Conservation (phyloP, 2,888 invertebrate genomes). For the Lycocerus yunnanus region DNA sequence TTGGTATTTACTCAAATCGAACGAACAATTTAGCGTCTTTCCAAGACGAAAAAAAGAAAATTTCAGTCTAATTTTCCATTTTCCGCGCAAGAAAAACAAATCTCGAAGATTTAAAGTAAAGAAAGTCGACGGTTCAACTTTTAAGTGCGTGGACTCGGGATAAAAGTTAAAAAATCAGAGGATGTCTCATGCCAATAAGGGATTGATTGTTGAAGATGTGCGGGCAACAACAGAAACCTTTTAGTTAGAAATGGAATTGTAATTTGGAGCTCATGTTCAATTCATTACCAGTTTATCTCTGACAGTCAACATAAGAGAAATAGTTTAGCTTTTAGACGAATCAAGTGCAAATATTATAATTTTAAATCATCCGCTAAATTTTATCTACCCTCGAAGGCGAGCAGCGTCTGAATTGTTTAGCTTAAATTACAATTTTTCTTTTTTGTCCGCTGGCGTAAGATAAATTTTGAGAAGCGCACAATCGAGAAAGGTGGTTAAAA, state of each 20-base stretch:
- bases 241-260: conserved; percentile 54
- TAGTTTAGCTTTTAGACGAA: conserved; percentile 24
- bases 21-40: background rate
- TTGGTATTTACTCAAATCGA: background rate
- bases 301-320: conserved; percentile 23
- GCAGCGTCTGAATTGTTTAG: background rate
- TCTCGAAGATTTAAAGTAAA: background rate
- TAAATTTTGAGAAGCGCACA: background rate
- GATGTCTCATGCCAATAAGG: conserved; percentile 8
- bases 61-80: background rate
- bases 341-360: conserved; percentile 24
- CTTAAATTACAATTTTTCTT: background rate
- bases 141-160: background rate
- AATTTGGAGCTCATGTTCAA: conserved; percentile 55
- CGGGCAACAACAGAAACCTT: conserved; percentile 55
- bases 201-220: conserved; percentile 37
- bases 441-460: background rate
- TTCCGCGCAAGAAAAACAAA: background rate
- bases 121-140: background rate
- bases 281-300: conserved; percentile 55
- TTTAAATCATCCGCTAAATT: conserved; percentile 12
- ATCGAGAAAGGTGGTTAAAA: background rate
- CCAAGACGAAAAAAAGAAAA: background rate
- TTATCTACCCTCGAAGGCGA: background rate
- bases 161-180: conserved; percentile 13